These are phyloP conservation scores for Galbula dea DNA, from an alignment of 2,113 vertebrate species.

Conservation along the genomic window DNA sequence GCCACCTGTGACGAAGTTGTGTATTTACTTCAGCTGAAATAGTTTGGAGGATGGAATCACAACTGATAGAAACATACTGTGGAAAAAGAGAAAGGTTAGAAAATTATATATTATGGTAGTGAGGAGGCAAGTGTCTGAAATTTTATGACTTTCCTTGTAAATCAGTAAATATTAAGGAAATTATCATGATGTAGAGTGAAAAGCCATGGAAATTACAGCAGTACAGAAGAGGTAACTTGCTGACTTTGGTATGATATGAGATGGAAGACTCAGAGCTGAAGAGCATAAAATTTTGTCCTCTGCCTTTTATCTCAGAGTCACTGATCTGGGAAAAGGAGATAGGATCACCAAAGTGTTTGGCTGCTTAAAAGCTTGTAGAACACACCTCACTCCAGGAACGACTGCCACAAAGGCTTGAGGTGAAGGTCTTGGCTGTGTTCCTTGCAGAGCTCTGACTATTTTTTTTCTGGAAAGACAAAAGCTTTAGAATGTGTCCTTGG, in stretches of 20 bases:
- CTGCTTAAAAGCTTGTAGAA: neutral
- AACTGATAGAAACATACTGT: neutral
- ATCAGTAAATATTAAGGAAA: neutral
- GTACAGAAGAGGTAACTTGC: neutral
- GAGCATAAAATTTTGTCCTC: neutral
- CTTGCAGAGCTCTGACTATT: neutral
- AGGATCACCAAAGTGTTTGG: neutral
- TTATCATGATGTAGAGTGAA: neutral
- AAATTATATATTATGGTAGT: rapidly evolving
- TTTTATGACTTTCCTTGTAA: neutral
- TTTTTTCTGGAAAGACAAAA: neutral
- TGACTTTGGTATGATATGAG: neutral
- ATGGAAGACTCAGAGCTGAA: neutral
- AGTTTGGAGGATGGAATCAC: neutral
- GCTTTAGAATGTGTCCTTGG: neutral
- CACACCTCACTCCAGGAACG: neutral
- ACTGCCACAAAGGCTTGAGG: neutral
- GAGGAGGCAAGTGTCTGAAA: neutral
- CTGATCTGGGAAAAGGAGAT: neutral
- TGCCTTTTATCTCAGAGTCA: neutral
- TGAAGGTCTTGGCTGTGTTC: neutral
- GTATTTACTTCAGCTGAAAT: neutral
- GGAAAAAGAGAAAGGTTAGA: neutral
- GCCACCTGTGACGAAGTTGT: neutral
- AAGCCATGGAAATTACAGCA: neutral